A percentile compares a stretch with the other conserved stretches of the same genome.
phyloP scores from a whole-genome alignment of 1,140 invertebrate species.

The Lutraria rhynchaena region DNA sequence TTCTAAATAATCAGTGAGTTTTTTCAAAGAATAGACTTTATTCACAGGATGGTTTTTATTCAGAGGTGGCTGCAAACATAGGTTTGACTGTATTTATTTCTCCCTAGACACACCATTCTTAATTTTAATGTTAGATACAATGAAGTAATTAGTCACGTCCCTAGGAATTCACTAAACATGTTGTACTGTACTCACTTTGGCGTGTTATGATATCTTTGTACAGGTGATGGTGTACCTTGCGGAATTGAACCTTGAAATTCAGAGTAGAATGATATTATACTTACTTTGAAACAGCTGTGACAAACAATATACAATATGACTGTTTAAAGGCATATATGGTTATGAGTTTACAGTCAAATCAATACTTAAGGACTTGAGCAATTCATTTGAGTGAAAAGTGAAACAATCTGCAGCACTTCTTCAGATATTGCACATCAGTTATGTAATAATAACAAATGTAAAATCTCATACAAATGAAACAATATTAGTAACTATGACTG shows the following conservation, averaged over 20 bases:
- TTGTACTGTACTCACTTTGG: conserved; percentile 3
- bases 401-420: neutral
- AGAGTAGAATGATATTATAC: neutral
- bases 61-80: too few relatives aligned
- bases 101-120: too few relatives aligned
- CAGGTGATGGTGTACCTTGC: conserved; percentile 3
- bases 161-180: too few relatives aligned
- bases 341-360: neutral
- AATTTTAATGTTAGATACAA: too few relatives aligned
- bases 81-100: too few relatives aligned
- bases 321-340: neutral
- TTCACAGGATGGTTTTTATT: too few relatives aligned
- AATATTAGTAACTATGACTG: too few relatives aligned
- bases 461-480: too few relatives aligned
- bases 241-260: conserved; percentile 11
- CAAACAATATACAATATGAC: neutral
- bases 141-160: too few relatives aligned
- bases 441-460: too few relatives aligned
- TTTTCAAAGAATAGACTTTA: too few relatives aligned
- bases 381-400: neutral
- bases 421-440: neutral
- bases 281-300: neutral
- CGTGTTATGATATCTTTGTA: neutral
- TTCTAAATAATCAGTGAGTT: too few relatives aligned
- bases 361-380: neutral